Evolutionary conservation across 2,113 vertebrate species (phyloP), one percentile per base, ranked within the genome.

Genomic region (Colossoma macropomum): DNA sequence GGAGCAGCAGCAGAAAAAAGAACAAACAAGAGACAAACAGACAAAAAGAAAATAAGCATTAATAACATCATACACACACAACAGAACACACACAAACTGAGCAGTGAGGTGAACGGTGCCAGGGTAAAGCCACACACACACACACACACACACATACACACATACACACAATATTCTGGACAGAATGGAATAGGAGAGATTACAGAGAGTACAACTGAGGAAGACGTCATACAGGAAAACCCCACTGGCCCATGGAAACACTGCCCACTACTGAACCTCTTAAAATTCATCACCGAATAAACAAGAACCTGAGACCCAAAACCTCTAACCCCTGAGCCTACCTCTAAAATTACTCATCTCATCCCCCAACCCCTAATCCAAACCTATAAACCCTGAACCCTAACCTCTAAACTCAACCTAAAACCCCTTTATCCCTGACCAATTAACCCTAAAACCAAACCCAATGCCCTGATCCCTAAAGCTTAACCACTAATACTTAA

Each of bases 11-110:
- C 77, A 82, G 81, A 80, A 45, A 82, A 75, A 60, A 60, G 93
- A 70, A 59, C 79, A 87, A 87, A 84, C 87, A 85, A 87, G 71
- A 59, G 85, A 86, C 86, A 85, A 81, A 79, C 75, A 62, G 80
- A 71, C 41, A 85, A 87, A 82, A 70, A 85, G 88, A 87, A 87
- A 92, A 90, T 28, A 78, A 81, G 79, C 75, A 68, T 88, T 86
- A 88, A 70, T 45, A 60, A 80, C 77, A 66, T 62, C 48, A 78
- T 63, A 56, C 17, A 56, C 2, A 56, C 54, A 56, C 54, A 56
- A 54, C 52, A 54, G 11, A 90, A 92, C 87, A 94, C 27, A 76
- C 77, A 62, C 52, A 50, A 1, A 50, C 68, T 63, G 13, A 63
- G 45, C 28, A 71, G 32, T 52, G n/a, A 50, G 13, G 13, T 30